Base-by-base conservation (phyloP, 2,888 invertebrate species). In the Scaptomyza cyrtandrae region DNA sequence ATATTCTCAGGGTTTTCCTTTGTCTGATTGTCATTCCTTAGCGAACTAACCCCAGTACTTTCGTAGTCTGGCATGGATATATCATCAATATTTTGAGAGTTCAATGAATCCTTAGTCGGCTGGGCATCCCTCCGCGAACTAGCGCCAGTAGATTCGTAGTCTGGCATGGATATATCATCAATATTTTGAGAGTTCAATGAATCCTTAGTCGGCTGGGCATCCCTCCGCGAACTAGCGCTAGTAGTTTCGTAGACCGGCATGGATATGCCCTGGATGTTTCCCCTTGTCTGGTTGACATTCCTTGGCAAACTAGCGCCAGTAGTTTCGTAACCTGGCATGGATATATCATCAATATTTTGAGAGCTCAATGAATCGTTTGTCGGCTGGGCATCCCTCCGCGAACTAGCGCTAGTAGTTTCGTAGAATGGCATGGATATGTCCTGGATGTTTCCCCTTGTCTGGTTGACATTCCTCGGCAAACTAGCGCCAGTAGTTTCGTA, bases 51-150 rank as follows among this genome's bases (percentile, higher is more conserved):
- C 6, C 31, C 50, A 0, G 52, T 58, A 31, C 11, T 56, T 29
- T 68, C 50, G 7, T 24, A 44, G 0, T 35, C 3, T 11, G 77
- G 68, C 60, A 56, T 70, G 0, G 66, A 48, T 6, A 65, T 52
- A 9, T 76, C 43, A 14, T 63, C 55, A 24, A 70, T 37, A 41
- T 53, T 35, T 39, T 60, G 43, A 29, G 24, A 43, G 31, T 1
- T 11, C 19, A 9, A 19, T 19, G 19, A 19, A 19, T 19, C 19
- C 19, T 24, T 3, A 5, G 3, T 24, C 5, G 24, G 24, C 3
- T 39, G 39, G 7, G 9, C 7, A 14, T 14, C 9, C 14, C 14
- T 7, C 1, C 3, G 9, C 14, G 9, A 14, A 9, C 14, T 39
- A 14, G 9, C 14, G 39, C 14, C 39, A 39, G 39, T 14, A 39